Conservation (phyloP, 2,113 vertebrate species). For the Gambusia holbrooki region DNA sequence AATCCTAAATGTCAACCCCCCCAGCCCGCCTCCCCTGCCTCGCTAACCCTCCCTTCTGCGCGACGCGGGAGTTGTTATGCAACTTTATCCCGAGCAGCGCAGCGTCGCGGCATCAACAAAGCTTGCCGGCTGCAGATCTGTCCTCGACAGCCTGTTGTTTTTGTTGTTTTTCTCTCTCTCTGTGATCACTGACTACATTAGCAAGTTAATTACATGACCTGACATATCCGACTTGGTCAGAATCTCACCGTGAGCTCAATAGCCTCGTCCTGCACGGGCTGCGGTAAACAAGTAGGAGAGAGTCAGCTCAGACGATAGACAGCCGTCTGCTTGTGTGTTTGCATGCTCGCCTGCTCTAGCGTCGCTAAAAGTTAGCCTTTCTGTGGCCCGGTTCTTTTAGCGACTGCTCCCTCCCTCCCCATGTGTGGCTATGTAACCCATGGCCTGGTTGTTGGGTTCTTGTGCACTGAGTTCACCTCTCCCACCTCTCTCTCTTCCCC, state of each 20-base stretch:
- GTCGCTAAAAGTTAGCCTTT: not conserved
- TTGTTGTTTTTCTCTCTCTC: conserved; percentile 49
- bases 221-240: conserved; percentile 55
- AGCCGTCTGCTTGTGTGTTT: not conserved
- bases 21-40: not conserved
- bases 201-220: conserved; percentile 60
- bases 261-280: conserved; percentile 8
- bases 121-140: conserved; percentile 59
- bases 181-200: conserved; percentile 57
- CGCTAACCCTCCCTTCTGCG: not conserved
- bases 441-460: conserved; percentile 79
- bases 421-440: conserved; percentile 62
- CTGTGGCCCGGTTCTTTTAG: conserved; percentile 41
- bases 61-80: conserved; percentile 56
- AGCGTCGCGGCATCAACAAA: conserved; percentile 58
- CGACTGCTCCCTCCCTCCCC: conserved; percentile 25
- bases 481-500: conserved; percentile 61
- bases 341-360: not conserved
- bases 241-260: conserved; percentile 3
- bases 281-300: conserved; percentile 36
- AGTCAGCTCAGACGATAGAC: conserved; percentile 27
- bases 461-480: conserved; percentile 75
- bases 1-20: conserved; percentile 62
- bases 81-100: conserved; percentile 45
- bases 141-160: conserved; percentile 64